Percentiles rank a stretch among this genome's conserved stretches.
These are phyloP conservation scores for Pristionchus fissidentatus DNA, from an alignment of 2,888 invertebrate genomes.

Conservation along the genomic window DNA sequence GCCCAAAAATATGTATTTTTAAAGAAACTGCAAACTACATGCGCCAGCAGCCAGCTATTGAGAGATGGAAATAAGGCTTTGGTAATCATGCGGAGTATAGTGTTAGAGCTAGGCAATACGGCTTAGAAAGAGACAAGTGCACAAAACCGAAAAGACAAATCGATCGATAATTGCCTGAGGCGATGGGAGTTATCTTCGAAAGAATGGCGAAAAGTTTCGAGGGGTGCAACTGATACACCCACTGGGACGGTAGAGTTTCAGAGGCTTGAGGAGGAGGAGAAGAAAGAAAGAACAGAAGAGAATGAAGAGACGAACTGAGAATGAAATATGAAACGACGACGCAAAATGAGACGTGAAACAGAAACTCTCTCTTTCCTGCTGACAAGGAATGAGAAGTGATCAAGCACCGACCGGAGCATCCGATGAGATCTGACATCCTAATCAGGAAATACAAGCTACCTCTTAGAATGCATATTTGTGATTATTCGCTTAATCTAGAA, in stretches of 20 bases:
- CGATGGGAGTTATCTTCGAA: not conserved
- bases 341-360: too few relatives aligned
- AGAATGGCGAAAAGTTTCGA: not conserved
- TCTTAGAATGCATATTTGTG: too few relatives aligned
- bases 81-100: not conserved
- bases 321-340: conserved; percentile 24
- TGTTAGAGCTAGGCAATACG: not conserved
- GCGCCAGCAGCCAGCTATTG: not conserved
- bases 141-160: not conserved
- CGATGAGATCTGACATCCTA: too few relatives aligned
- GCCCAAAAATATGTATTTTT: too few relatives aligned
- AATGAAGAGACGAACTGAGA: not conserved
- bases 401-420: not conserved
- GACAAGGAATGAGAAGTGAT: not conserved
- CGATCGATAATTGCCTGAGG: not conserved
- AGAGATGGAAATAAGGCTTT: not conserved
- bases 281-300: not conserved
- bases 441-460: too few relatives aligned
- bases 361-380: too few relatives aligned
- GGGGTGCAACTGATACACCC: conserved; percentile 36
- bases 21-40: not conserved
- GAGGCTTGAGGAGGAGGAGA: conserved; percentile 6
- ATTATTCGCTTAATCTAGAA: too few relatives aligned
- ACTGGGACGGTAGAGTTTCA: not conserved
- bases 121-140: not conserved